These are phyloP conservation scores for Eudemis profundana DNA, from an alignment of 2,888 invertebrate genomes.

Conservation along the genomic window DNA sequence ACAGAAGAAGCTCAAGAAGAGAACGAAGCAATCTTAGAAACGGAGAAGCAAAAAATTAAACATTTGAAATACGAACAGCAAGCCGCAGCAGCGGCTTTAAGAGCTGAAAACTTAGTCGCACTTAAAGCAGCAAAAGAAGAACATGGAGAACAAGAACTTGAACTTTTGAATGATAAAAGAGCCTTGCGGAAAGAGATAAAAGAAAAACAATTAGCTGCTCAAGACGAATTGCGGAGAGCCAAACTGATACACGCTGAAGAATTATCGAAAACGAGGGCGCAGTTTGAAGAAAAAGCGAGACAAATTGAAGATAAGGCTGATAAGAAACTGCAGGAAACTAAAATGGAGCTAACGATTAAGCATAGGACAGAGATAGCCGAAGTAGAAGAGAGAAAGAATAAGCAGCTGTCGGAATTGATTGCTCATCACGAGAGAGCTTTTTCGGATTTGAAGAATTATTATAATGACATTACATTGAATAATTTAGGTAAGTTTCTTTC, in stretches of 20 bases:
- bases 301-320: constrained; percentile 87
- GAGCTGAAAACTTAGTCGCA: constrained; percentile 93
- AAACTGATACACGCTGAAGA: constrained; percentile 91
- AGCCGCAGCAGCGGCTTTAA: constrained; percentile 92
- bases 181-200: constrained; percentile 87
- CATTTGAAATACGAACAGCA: constrained; percentile 97
- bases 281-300: constrained; percentile 78
- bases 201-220: constrained; percentile 89
- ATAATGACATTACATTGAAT: constrained; percentile 97
- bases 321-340: constrained; percentile 89
- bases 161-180: constrained; percentile 90
- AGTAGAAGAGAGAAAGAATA: constrained; percentile 96
- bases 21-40: constrained; percentile 94
- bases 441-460: constrained; percentile 96
- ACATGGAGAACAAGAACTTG: constrained; percentile 90
- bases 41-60: constrained; percentile 96
- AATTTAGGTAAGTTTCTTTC: constrained; percentile 88
- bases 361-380: constrained; percentile 94
- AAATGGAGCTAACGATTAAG: constrained; percentile 89
- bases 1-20: constrained; percentile 95
- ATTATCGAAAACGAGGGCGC: constrained; percentile 85
- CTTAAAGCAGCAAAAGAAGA: constrained; percentile 94
- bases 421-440: constrained; percentile 94
- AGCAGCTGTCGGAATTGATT: constrained; percentile 92
- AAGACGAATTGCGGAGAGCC: constrained; percentile 89